Conservation (phyloP, 2,888 invertebrate species). For the Zygogramma bicolorata region DNA sequence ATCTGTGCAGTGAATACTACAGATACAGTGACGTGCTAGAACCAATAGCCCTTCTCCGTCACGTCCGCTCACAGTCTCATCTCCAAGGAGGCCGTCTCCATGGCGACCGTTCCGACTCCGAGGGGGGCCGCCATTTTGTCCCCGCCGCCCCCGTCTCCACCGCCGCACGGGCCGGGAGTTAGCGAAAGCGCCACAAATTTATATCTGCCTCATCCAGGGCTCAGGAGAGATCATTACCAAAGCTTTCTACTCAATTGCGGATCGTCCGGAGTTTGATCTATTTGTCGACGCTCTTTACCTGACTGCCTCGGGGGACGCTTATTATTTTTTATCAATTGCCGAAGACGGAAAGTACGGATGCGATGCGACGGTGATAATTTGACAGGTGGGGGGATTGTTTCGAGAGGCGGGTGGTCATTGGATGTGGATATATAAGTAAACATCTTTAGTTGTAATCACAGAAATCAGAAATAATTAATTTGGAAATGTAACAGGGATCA, state of each 20-base stretch:
- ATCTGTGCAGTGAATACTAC: no score
- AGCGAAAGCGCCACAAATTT: constrained; percentile 68
- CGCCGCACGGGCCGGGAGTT: constrained; percentile 58
- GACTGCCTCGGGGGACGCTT: constrained; percentile 49
- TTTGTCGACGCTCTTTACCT: constrained; percentile 65
- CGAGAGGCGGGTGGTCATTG: background rate
- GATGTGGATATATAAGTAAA: no score
- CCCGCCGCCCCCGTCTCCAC: constrained; percentile 35
- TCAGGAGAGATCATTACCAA: constrained; percentile 69
- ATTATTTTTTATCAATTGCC: constrained; percentile 29
- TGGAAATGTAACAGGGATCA: no score
- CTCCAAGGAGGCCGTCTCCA: constrained; percentile 64
- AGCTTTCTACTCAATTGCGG: constrained; percentile 69
- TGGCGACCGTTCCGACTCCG: constrained; percentile 61
- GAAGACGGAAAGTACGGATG: background rate
- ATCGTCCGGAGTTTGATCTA: constrained; percentile 68
- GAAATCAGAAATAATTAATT: no score
- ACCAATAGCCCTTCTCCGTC: background rate
- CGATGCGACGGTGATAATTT: background rate
- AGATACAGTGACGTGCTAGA: background rate
- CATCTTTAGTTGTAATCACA: no score
- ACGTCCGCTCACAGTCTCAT: constrained; percentile 54
- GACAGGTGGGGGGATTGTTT: background rate
- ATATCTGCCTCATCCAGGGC: constrained; percentile 69
- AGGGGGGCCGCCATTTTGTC: constrained; percentile 65